Conservation (phyloP, 2,797 vertebrate genomes). For the Cynopterus sphinx region DNA sequence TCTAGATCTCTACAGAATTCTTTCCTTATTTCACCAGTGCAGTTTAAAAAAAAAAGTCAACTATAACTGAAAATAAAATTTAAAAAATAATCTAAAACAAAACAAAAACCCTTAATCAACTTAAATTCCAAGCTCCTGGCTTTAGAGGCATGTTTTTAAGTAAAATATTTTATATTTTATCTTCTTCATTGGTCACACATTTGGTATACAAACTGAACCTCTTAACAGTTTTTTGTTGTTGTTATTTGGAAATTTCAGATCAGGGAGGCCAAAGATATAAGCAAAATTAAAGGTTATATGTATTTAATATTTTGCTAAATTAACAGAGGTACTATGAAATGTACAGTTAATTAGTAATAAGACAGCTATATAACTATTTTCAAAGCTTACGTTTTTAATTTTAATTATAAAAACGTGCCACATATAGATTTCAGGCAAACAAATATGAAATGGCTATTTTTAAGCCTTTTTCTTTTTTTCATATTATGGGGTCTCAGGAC, state of each 20-base stretch:
- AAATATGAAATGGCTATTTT: not conserved
- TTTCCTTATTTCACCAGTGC: not conserved
- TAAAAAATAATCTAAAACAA: not conserved
- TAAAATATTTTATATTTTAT: not conserved
- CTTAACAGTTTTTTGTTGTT: not conserved
- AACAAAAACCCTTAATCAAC: not conserved
- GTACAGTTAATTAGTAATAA: not conserved
- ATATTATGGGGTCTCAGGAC: not conserved
- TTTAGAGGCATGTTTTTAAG: not conserved
- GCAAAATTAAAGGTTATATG: not conserved
- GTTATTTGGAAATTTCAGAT: constrained; percentile 34
- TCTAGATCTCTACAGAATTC: not conserved
- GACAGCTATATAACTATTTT: not conserved
- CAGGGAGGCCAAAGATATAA: not conserved
- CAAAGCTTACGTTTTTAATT: not conserved
- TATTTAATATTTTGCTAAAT: not conserved
- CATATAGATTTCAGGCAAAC: not conserved
- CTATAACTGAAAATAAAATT: not conserved
- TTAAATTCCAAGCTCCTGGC: not conserved
- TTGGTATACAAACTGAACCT: not conserved
- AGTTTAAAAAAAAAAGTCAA: not conserved
- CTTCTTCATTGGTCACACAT: not conserved
- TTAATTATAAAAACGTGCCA: constrained; percentile 10
- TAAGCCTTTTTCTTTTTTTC: not conserved
- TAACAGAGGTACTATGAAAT: not conserved